Evolutionary conservation across 1,140 invertebrate species (phyloP), one percentile per base, ranked within the genome.

Genomic region (Ceratosolen fusciceps): DNA sequence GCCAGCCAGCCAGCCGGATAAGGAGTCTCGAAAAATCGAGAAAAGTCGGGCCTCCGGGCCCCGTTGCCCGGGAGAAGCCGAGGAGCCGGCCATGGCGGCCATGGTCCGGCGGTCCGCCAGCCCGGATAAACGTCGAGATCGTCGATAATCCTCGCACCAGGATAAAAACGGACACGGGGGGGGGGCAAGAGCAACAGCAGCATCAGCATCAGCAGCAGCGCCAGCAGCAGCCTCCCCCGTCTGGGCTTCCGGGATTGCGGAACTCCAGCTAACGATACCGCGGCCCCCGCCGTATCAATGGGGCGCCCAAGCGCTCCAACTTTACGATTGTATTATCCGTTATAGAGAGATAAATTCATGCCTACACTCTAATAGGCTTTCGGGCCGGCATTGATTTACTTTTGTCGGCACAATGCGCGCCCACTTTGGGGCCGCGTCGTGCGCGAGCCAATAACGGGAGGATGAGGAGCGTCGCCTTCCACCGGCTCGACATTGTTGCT

Each of bases 291-390:
- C n/a, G n/a, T 85, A 84, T 85, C 85, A 84, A 86, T 86, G 84
- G 82, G 24, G 80, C 74, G 81, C 82, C 71, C 79, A 21, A 80
- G 80, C 82, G 83, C 81, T 70, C 82, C 82, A 82, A 85, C 83
- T 87, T 87, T 87, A 87, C 86, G 86, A 87, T 87, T 86, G 84
- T 85, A 87, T 86, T 85, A 83, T 85, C 83, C 82, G 83, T 85
- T 87, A 87, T 87, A 85, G 84, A 84, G 84, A 86, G 84, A 87
- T 86, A 86, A 86, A 87, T 87, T 86, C 84, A 82, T 84, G 82
- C 76, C 67, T 82, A 81, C 84, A 84, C 85, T 84, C 84, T 86
- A 86, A 87, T 87, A 84, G 85, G 84, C 83, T 82, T 85, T 87
- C 82, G 82, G 84, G 83, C 82, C 82, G 77, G 81, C 77, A 74